phyloP scores from a whole-genome alignment of 2,888 invertebrate species.

The Tachina lurida region DNA sequence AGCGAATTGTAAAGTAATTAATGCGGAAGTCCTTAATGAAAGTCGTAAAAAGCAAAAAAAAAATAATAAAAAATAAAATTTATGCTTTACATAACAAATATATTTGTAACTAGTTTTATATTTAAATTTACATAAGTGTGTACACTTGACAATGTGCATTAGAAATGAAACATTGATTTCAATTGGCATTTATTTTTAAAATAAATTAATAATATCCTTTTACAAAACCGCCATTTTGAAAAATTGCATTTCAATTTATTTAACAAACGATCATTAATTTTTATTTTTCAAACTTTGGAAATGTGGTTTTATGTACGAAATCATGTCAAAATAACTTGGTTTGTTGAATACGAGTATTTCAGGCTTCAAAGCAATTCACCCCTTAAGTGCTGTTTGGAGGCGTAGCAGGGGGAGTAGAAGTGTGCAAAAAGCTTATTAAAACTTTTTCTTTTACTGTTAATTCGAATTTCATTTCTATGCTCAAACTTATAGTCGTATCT shows the following conservation, averaged over 20 bases:
- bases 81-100: slow-evolving; percentile 11
- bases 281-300: background rate
- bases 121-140: background rate
- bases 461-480: slow-evolving; percentile 40
- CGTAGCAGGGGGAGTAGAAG: background rate
- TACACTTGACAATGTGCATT: no score
- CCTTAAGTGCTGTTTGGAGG: background rate
- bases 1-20: slow-evolving; percentile 63
- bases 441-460: slow-evolving; percentile 55
- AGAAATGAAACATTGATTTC: no score
- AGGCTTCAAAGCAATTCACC: background rate
- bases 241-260: background rate
- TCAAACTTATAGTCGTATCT: slow-evolving; percentile 28
- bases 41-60: slow-evolving; percentile 47
- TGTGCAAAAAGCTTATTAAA: slow-evolving; percentile 55
- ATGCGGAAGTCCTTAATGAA: slow-evolving; percentile 62
- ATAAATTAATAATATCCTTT: background rate
- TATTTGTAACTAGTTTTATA: background rate
- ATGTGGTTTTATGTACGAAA: background rate
- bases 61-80: slow-evolving; percentile 42
- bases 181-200: no score
- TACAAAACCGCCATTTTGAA: background rate
- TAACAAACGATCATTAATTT: background rate
- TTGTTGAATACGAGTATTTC: background rate
- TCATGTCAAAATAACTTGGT: background rate